Evolutionary conservation across 2,888 invertebrate species (phyloP), one percentile per base, ranked within the genome.

Genomic region (Eupithecia subumbrata): DNA sequence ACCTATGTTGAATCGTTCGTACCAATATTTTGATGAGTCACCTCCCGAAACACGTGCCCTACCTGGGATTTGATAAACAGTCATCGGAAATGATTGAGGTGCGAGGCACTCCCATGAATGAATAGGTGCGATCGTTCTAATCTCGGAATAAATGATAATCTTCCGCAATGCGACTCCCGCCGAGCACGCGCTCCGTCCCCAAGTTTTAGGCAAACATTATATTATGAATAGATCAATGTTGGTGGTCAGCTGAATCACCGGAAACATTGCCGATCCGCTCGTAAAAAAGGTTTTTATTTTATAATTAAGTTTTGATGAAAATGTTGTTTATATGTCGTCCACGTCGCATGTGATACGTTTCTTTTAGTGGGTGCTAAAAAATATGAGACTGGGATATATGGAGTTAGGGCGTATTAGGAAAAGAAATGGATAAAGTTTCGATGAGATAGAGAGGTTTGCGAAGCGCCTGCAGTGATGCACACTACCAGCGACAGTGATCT

Each of bases 1-100:
- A 84, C 84, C 82, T 81, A 79, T 83, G 84, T 82, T 84, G 83
- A 87, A 64, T 34, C 34, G 34, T 18, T 87, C 25, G 14, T 5
- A 86, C 83, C 86, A 81, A 83, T 86, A 83, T 84, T 84, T 83
- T 84, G 84, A 83, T 84, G n/a, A 66, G 18, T 64, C 34, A 64
- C 34, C 60, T 25, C 25, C 30, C 37, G n/a, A 69, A 52, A 37
- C 25, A 40, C 22, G 40, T 30, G 16, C 3, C 5, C 34, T n/a
- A 40, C 78, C 71, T 78, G 25, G 25, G 22, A 60, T 80, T 73
- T 78, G 78, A 84, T 82, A 83, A 83, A 82, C 83, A 78, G 80
- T 81, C 79, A 79, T 81, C 79, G 80, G 77, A 77, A 83, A 80
- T 82, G 73, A 76, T 79, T 71, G 76, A 67, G 77, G 76, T 77